Percentiles rank a stretch among this genome's conserved stretches.
Evolutionary conservation across 2,888 invertebrate genomes (phyloP).

Genomic region (Thereva unica): DNA sequence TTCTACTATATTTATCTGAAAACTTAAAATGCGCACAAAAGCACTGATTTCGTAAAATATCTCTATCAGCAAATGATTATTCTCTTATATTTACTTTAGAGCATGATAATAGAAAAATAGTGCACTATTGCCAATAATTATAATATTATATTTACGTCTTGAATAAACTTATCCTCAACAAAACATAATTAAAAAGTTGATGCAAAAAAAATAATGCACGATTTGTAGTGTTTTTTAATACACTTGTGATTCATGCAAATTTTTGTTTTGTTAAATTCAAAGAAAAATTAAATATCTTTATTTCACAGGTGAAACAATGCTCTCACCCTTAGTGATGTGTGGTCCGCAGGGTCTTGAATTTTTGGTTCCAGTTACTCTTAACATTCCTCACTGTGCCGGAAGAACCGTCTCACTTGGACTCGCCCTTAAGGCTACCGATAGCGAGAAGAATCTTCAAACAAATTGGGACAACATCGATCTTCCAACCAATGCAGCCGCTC

Average conservation of each 20-base stretch:
- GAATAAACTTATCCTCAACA: too few relatives aligned
- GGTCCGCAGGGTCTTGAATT: slow-evolving; percentile 93
- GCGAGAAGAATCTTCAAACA: slow-evolving; percentile 80
- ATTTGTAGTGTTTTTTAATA: background rate
- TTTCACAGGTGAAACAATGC: slow-evolving; percentile 84
- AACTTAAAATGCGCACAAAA: too few relatives aligned
- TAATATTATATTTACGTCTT: too few relatives aligned
- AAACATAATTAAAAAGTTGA: too few relatives aligned
- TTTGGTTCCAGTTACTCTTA: slow-evolving; percentile 83
- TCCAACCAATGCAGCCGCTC: slow-evolving; percentile 80
- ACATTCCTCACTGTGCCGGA: slow-evolving; percentile 85
- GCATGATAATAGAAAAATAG: too few relatives aligned
- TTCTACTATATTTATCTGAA: too few relatives aligned
- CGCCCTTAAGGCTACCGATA: slow-evolving; percentile 79
- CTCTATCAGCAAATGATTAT: too few relatives aligned
- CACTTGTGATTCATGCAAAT: slow-evolving; percentile 2
- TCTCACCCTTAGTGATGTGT: slow-evolving; percentile 95
- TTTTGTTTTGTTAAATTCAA: slow-evolving; percentile 27
- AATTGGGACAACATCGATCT: slow-evolving; percentile 85
- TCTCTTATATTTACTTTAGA: too few relatives aligned
- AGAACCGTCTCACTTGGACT: slow-evolving; percentile 76
- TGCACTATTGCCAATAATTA: too few relatives aligned
- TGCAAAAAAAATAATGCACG: background rate
- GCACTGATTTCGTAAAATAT: too few relatives aligned
- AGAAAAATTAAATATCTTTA: slow-evolving; percentile 31